Evolutionary conservation across 2,888 invertebrate species (phyloP), one percentile per base, ranked within the genome.

Genomic region (Psococerastis gibbosa): DNA sequence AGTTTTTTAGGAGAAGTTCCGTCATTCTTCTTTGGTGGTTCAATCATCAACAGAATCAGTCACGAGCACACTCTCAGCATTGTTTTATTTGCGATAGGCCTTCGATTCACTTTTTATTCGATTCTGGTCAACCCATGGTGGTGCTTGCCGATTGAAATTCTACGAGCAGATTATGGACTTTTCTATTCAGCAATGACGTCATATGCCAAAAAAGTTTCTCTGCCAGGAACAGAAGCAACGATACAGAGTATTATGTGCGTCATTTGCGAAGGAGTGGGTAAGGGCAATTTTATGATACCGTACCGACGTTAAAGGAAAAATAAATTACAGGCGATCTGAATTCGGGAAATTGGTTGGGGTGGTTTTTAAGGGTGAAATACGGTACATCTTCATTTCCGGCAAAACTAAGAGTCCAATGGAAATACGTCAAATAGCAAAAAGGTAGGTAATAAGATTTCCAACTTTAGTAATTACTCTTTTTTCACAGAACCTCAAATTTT

Each of bases 1-100:
- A 81, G 80, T 44, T 78, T 89, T 55, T 70, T 75, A 18, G 88
- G 88, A 1, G 89, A 89, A 60, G 64, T 88, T 52, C 88, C 88
- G 0, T 83, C 88, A 55, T 78, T 89, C 60, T 85, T 88, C 56
- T 60, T 84, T 2, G 87, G 88, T 17, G 82, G 75, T 70, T 51
- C 57, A 32, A 1, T 38, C 32, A n/a, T 48, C 1, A 32, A 13
- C 13, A n/a, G 32, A 16, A 27, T 43, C 5, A 88, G 88, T 0
- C 85, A 89, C 55, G 65, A 79, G 1, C 72, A 81, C 55, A 75
- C 82, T 50, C 83, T 94, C 78, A 80, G 79, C 44, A 55, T 91
- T 43, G 83, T 89, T 2, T 65, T 89, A 32, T 64, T 81, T 42
- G 77, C 76, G 0, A 83, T 84, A 56, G 83, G 84, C 1, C 59